These are phyloP conservation scores for Bagarius yarrelli DNA, from an alignment of 2,113 vertebrate genomes.

Conservation along the genomic window DNA sequence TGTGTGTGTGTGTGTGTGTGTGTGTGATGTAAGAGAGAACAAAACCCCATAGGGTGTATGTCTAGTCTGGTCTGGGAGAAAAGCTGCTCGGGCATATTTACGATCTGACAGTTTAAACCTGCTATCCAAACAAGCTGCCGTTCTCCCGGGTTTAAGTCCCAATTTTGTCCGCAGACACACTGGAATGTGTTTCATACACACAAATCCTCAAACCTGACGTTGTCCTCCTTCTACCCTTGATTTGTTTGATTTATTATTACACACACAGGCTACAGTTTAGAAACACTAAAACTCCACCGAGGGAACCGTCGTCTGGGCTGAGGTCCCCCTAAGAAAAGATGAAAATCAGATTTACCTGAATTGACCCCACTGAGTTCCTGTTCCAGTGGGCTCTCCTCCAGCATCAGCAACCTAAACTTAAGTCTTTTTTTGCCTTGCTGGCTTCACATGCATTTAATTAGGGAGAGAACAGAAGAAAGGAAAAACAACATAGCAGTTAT, in stretches of 20 bases:
- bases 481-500: constrained; percentile 43
- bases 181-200: constrained; percentile 39
- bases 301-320: background rate
- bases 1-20: constrained; percentile 7
- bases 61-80: constrained; percentile 18
- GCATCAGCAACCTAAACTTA: background rate
- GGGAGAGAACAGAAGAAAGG: constrained; percentile 6
- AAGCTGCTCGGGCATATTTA: constrained; percentile 38
- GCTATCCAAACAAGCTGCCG: constrained; percentile 27
- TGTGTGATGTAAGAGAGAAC: constrained; percentile 38
- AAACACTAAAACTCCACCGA: background rate
- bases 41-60: constrained; percentile 26
- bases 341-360: constrained; percentile 30
- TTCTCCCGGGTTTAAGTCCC: background rate
- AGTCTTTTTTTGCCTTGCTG: constrained; percentile 19
- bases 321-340: background rate
- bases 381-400: constrained; percentile 17
- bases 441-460: constrained; percentile 50
- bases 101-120: constrained; percentile 17
- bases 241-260: background rate
- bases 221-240: background rate
- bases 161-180: constrained; percentile 28
- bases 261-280: background rate
- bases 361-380: constrained; percentile 33
- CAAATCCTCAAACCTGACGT: background rate